phyloP scores from a whole-genome alignment of 2,113 vertebrate genomes.

The Apteryx mantelli region DNA sequence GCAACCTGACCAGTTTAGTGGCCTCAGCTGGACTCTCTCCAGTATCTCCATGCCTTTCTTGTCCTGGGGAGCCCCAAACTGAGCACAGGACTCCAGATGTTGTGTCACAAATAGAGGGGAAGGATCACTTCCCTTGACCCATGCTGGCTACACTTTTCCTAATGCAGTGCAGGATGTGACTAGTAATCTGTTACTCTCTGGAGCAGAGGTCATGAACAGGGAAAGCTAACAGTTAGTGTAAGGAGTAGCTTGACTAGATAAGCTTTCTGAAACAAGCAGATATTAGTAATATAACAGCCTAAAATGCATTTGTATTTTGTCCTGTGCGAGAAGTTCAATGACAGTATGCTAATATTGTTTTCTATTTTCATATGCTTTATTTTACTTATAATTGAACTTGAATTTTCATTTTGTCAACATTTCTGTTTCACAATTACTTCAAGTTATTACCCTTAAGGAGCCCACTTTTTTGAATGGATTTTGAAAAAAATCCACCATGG shows the following conservation, averaged over 20 bases:
- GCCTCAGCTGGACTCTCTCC: neutral
- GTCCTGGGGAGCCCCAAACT: neutral
- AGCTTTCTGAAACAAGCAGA: neutral
- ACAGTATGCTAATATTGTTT: neutral
- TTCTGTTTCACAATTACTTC: neutral
- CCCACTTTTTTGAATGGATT: neutral
- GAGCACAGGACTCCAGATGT: neutral
- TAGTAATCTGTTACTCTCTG: neutral
- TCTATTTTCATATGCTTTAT: neutral
- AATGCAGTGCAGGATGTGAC: neutral
- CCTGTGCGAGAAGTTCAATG: neutral
- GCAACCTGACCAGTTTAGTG: neutral
- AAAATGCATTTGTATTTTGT: neutral
- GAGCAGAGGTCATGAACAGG: neutral
- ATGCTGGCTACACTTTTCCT: neutral
- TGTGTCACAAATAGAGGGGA: fast-evolving
- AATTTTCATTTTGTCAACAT: neutral
- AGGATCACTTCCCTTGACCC: neutral
- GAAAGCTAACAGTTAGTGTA: neutral
- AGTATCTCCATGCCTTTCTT: neutral
- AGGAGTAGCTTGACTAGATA: neutral
- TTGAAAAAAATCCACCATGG: neutral
- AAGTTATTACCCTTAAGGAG: neutral
- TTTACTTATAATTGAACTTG: neutral
- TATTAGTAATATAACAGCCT: neutral